A percentile compares a stretch with the other conserved stretches of the same genome.
phyloP scores from a whole-genome alignment of 2,113 vertebrate genomes.

The Rhabdomys dilectus region DNA sequence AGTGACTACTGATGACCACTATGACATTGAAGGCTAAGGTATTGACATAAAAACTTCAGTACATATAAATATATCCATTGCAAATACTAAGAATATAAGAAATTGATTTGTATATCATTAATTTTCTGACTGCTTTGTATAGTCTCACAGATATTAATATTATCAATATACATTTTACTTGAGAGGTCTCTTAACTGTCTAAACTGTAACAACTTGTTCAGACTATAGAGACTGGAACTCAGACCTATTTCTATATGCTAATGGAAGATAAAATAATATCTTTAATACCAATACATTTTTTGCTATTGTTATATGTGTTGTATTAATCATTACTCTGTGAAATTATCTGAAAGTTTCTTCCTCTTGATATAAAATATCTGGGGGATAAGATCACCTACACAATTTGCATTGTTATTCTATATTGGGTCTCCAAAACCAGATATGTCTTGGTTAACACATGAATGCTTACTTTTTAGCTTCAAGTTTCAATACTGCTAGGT shows the following conservation, averaged over 20 bases:
- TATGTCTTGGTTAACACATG: background rate
- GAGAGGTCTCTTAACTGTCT: background rate
- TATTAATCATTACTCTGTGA: background rate
- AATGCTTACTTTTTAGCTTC: background rate
- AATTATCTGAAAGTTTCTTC: background rate
- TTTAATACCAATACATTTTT: background rate
- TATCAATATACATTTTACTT: background rate
- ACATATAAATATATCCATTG: background rate
- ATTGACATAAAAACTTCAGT: background rate
- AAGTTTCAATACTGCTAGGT: background rate
- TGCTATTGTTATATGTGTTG: constrained; percentile 5
- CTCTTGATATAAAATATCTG: background rate
- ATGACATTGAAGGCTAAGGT: background rate
- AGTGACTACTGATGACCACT: background rate
- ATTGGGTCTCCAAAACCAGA: background rate
- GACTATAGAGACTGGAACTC: background rate
- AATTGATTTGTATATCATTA: background rate
- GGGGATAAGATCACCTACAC: background rate
- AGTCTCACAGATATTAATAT: background rate
- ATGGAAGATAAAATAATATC: background rate
- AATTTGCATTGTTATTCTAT: background rate
- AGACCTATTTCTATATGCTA: background rate
- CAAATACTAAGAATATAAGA: background rate
- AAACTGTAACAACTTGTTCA: background rate
- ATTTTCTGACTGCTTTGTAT: background rate